phyloP scores from a whole-genome alignment of 1,140 invertebrate species.

The Drosophila sproati region DNA sequence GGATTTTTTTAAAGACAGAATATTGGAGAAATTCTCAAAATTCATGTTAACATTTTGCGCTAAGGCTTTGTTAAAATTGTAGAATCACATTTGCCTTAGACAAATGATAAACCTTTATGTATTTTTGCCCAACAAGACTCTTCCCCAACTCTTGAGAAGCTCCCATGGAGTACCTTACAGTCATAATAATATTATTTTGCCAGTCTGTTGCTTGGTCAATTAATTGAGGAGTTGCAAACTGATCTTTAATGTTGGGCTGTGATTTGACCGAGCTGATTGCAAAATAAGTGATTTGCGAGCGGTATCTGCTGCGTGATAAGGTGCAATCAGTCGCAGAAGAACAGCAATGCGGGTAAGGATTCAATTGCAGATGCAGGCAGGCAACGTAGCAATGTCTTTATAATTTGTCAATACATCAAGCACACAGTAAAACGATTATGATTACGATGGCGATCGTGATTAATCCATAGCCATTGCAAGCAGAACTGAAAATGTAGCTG shows the following conservation, averaged over 20 bases:
- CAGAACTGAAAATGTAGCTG: conserved; percentile 2
- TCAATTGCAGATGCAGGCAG: background rate
- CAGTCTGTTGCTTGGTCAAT: no score
- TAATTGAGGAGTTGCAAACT: background rate
- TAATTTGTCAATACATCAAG: conserved; percentile 81
- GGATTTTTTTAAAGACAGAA: no score
- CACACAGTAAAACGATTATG: conserved; percentile 80
- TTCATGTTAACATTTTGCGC: no score
- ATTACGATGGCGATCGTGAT: conserved; percentile 11
- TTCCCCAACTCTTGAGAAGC: no score
- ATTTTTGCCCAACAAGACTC: no score
- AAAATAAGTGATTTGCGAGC: conserved; percentile 73
- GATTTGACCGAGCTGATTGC: conserved; percentile 59
- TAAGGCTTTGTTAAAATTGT: no score
- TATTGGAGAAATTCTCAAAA: no score
- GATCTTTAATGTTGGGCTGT: conserved; percentile 17
- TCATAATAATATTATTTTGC: no score
- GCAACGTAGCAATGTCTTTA: conserved; percentile 57
- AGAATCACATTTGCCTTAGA: no score
- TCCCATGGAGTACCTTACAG: no score
- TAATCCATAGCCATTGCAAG: conserved; percentile 12
- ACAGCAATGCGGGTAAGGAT: background rate
- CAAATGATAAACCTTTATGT: no score
- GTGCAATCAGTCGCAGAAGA: conserved; percentile 41
- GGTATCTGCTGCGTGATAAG: conserved; percentile 50